phyloP scores from a whole-genome alignment of 2,113 vertebrate genomes.

The Scolopax mira region DNA sequence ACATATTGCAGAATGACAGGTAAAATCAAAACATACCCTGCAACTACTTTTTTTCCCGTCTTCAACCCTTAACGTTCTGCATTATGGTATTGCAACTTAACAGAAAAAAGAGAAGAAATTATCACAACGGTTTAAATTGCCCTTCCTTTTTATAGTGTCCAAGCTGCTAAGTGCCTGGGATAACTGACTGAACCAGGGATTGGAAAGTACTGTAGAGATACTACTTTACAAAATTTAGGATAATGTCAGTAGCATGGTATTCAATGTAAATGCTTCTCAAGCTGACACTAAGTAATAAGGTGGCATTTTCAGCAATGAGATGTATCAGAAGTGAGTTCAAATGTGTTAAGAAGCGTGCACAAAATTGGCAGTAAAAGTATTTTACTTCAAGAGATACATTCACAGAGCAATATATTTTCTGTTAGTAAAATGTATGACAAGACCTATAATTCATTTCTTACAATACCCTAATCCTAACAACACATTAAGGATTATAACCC shows the following conservation, averaged over 20 bases:
- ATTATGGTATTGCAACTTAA: background rate
- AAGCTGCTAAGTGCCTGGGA: background rate
- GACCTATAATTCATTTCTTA: background rate
- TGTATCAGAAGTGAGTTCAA: background rate
- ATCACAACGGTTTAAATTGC: conserved; percentile 42
- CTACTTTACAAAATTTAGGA: background rate
- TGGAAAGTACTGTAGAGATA: background rate
- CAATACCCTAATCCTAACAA: background rate
- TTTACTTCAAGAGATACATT: background rate
- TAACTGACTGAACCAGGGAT: conserved; percentile 18
- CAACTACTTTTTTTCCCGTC: background rate
- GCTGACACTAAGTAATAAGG: background rate
- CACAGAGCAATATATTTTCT: background rate
- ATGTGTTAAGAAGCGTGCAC: background rate
- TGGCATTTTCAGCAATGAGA: background rate
- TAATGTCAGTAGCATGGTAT: background rate
- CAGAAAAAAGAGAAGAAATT: conserved; percentile 30
- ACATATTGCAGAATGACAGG: background rate
- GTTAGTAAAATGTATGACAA: background rate
- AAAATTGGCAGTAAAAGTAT: background rate
- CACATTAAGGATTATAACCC: background rate
- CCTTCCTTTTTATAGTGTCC: conserved; percentile 20
- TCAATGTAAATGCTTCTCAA: background rate
- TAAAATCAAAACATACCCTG: background rate
- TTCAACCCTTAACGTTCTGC: background rate